A percentile compares a stretch with the other conserved stretches of the same genome.
Evolutionary conservation across 2,888 invertebrate species (phyloP).

Genomic region (Pseudanteris insignis): DNA sequence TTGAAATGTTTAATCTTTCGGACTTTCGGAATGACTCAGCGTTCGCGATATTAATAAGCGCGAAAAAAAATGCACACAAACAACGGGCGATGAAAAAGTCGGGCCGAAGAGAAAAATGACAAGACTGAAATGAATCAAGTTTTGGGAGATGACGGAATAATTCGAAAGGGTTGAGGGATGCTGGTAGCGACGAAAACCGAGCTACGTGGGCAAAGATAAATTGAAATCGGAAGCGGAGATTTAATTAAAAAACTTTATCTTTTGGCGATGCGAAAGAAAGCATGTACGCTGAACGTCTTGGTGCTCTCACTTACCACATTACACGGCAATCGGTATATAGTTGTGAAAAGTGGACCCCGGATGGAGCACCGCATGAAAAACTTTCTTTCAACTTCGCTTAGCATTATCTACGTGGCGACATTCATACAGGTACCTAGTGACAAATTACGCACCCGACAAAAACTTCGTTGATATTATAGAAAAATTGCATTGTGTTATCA

Average conservation of each 20-base stretch:
- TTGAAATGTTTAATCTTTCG: too few relatives aligned
- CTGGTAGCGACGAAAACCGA: constrained; percentile 32
- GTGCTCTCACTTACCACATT: constrained; percentile 35
- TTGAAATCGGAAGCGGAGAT: constrained; percentile 60
- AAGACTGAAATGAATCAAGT: constrained; percentile 48
- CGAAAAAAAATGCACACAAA: constrained; percentile 38
- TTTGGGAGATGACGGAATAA: constrained; percentile 40
- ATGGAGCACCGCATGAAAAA: constrained; percentile 27
- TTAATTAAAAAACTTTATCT: constrained; percentile 63
- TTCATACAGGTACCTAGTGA: too few relatives aligned
- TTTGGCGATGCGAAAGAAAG: constrained; percentile 40
- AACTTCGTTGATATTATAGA: too few relatives aligned
- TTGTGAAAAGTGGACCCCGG: constrained; percentile 10
- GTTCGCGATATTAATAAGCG: constrained; percentile 33
- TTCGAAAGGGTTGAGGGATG: constrained; percentile 28
- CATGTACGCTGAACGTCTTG: constrained; percentile 40
- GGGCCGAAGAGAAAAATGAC: constrained; percentile 31
- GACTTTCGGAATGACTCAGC: constrained; percentile 17
- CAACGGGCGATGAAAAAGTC: constrained; percentile 30
- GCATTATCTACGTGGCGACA: constrained; percentile 13
- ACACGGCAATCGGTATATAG: constrained; percentile 30
- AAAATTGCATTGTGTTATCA: too few relatives aligned
- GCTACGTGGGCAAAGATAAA: constrained; percentile 54
- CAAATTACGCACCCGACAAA: too few relatives aligned
- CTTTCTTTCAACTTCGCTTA: constrained; percentile 19